Base-by-base conservation (phyloP, 2,888 invertebrate genomes). In the Campaea margaritaria region DNA sequence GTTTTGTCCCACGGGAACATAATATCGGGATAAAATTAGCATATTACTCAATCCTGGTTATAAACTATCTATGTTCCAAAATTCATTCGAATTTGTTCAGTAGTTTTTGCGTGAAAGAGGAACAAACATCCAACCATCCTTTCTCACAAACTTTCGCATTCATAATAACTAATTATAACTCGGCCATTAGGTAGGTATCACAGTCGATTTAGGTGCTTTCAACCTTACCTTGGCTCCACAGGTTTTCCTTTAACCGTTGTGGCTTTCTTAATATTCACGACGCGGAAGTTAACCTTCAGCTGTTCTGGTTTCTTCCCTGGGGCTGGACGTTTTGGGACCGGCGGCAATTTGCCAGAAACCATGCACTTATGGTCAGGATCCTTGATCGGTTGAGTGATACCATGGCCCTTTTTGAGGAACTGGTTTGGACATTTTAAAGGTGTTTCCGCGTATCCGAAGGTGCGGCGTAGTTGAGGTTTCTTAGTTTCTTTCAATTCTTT, bases 391-490 rank as follows among this genome's bases (percentile, higher is more conserved):
- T 90, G 93, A 0, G 89, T 76, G 36, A 88, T 80, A 0, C 94
- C 94, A 36, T 93, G 83, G 14, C 94, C 93, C 74, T 95, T 96
- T 73, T 94, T 94, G 27, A 96, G 80, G 74, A 92, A 96, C 4
- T 94, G 80, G 1, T 93, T 87, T 0, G 96, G 95, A 14, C 93
- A 84, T 49, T 93, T 92, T 0, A 94, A 69, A 0, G 94, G 94
- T 8, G 93, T 93, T 70, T 94, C 93, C 0, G 96, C 94, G 70
- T 94, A 93, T 0, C 96, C 96, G 93, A 96, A 95, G 0, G 95
- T 95, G 45, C 93, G 93, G 69, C 93, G 93, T 0, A 87, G 76
- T 65, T 93, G 88, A 1, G 85, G 86, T 58, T 72, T 87, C 74
- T 91, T 93, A 34, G 80, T 76, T 62, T 87, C 86, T 69, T 85